phyloP scores from a whole-genome alignment of 2,113 vertebrate species.

The Pteropus alecto region DNA sequence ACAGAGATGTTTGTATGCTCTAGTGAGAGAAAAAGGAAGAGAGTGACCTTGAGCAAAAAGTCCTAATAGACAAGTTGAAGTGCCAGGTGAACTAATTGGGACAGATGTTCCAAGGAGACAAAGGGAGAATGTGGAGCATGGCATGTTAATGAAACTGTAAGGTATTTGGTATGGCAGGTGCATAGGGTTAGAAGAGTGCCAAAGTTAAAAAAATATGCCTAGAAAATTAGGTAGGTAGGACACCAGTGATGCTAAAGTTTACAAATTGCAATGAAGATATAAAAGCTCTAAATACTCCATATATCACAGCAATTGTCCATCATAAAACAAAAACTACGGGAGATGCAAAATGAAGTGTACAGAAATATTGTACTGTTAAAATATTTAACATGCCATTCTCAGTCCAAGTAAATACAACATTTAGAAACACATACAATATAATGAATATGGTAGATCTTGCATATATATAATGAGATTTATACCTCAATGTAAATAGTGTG shows the following conservation, averaged over 20 bases:
- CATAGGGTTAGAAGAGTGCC: not conserved
- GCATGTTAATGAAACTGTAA: not conserved
- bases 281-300: not conserved
- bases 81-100: not conserved
- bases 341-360: not conserved
- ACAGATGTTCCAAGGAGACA: not conserved
- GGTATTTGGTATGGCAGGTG: not conserved
- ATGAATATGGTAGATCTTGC: not conserved
- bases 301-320: not conserved
- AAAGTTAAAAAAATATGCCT: not conserved
- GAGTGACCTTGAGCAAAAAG: not conserved
- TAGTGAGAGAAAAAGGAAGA: not conserved
- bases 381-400: not conserved
- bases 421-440: not conserved
- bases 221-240: not conserved
- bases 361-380: not conserved
- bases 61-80: not conserved
- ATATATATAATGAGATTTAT: not conserved
- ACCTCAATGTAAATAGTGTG: not conserved
- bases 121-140: not conserved
- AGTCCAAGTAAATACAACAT: not conserved
- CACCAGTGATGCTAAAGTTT: not conserved
- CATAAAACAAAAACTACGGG: not conserved
- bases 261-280: not conserved
- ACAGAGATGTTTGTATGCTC: not conserved